Conservation (phyloP, 2,113 vertebrate genomes). For the Orthonyx spaldingii region DNA sequence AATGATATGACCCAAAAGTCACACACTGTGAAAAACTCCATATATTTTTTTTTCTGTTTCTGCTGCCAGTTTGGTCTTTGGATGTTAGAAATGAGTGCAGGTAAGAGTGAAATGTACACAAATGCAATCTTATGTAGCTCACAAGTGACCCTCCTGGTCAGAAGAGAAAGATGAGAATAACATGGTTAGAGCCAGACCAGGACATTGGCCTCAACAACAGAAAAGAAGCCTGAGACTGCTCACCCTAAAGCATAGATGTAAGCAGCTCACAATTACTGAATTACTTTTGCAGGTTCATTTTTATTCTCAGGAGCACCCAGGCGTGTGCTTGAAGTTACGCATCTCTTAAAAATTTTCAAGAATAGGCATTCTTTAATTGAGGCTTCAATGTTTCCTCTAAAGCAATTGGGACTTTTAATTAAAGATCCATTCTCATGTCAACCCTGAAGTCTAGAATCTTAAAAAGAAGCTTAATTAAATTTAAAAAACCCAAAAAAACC, state of each 20-base stretch:
- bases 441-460: background rate
- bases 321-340: background rate
- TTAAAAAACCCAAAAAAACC: fast-evolving
- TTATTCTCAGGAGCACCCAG: background rate
- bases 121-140: background rate
- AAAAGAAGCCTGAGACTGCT: background rate
- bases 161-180: background rate
- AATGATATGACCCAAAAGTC: background rate
- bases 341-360: background rate
- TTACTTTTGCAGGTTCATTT: background rate
- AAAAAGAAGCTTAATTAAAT: background rate
- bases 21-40: background rate
- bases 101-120: background rate
- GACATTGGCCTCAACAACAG: background rate
- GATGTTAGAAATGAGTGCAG: background rate
- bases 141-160: background rate
- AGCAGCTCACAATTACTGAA: background rate
- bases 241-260: background rate
- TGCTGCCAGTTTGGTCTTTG: background rate
- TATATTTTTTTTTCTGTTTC: fast-evolving
- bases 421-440: background rate
- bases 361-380: background rate
- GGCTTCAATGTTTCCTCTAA: background rate
- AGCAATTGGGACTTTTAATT: background rate
- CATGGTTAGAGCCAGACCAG: background rate